phyloP scores from a whole-genome alignment of 2,113 vertebrate genomes.

The Fulica atra region DNA sequence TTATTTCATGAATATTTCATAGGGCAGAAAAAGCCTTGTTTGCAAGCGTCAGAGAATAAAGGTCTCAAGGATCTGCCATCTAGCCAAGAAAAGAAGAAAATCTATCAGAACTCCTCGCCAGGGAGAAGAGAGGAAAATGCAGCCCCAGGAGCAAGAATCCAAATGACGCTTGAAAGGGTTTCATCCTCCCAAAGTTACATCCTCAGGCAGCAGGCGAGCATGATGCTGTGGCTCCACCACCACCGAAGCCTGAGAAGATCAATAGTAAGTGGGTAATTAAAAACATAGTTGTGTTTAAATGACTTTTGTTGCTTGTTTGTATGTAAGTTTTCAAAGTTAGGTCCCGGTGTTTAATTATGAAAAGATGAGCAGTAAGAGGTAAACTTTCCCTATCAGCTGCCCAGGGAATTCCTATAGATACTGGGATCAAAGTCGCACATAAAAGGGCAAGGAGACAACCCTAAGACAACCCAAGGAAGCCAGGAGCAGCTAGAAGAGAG shows the following conservation, averaged over 20 bases:
- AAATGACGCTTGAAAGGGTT: not conserved
- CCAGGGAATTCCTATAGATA: not conserved
- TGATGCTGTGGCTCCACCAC: not conserved
- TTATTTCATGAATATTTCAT: slow-evolving; percentile 14
- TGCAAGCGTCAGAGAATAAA: not conserved
- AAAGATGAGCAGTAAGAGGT: not conserved
- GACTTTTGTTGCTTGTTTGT: not conserved
- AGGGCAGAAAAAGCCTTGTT: slow-evolving; percentile 1
- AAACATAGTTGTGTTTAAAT: not conserved
- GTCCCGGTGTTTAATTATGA: not conserved
- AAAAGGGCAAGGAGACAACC: not conserved
- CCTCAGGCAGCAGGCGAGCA: not conserved
- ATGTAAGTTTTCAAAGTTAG: not conserved
- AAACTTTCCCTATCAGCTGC: not conserved
- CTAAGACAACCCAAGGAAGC: not conserved
- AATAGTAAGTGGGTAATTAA: not conserved
- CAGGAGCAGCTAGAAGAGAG: not conserved
- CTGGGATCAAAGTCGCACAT: not conserved
- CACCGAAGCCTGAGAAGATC: not conserved
- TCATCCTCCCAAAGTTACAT: not conserved
- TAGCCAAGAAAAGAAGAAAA: not conserved
- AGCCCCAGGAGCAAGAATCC: not conserved
- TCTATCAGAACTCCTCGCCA: not conserved
- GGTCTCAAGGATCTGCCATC: not conserved
- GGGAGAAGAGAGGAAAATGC: not conserved